A percentile compares a stretch with the other conserved stretches of the same genome.
Conservation (phyloP, 35 echinoderm and acorn worm species). For the Hemicentrotus pulcherrimus region DNA sequence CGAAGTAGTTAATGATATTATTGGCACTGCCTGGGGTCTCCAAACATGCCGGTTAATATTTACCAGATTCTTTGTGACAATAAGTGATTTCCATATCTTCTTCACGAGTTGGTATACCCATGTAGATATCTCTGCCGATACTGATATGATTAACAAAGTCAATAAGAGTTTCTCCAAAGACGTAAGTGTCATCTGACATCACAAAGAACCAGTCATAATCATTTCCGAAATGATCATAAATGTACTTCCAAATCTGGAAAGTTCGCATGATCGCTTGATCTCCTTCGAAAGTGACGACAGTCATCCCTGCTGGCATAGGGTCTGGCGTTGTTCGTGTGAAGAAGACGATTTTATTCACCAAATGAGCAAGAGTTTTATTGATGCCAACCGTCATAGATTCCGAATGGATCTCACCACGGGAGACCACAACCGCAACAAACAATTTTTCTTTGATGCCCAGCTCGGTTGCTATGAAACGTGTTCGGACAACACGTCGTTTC, state of each 20-base stretch:
- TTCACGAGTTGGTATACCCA: slow-evolving; percentile 79
- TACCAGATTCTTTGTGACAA: slow-evolving; percentile 94
- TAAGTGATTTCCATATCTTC: slow-evolving; percentile 93
- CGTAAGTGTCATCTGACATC: slow-evolving; percentile 84
- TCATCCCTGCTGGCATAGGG: slow-evolving; percentile 61
- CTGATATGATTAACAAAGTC: slow-evolving; percentile 92
- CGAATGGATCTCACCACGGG: slow-evolving; percentile 69
- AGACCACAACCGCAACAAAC: slow-evolving; percentile 90
- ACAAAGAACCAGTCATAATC: slow-evolving; percentile 94
- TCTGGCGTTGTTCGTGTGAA: slow-evolving; percentile 71
- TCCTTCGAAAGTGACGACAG: slow-evolving; percentile 68
- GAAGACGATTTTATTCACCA: slow-evolving; percentile 82
- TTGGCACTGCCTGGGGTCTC: not conserved
- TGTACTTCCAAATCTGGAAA: slow-evolving; percentile 94
- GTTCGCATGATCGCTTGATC: slow-evolving; percentile 75
- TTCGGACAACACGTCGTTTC: slow-evolving; percentile 67
- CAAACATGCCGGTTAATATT: not conserved
- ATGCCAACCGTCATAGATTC: slow-evolving; percentile 90
- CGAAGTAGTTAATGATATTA: too few species aligned
- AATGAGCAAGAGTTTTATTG: slow-evolving; percentile 90
- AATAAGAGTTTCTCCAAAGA: slow-evolving; percentile 76
- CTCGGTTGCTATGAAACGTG: slow-evolving; percentile 80
- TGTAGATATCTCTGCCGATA: slow-evolving; percentile 84
- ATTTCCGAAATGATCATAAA: slow-evolving; percentile 76
- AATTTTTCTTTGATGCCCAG: slow-evolving; percentile 89